Evolutionary conservation across 1,140 invertebrate species (phyloP), one percentile per base, ranked within the genome.

Genomic region (Bactericera cockerelli): DNA sequence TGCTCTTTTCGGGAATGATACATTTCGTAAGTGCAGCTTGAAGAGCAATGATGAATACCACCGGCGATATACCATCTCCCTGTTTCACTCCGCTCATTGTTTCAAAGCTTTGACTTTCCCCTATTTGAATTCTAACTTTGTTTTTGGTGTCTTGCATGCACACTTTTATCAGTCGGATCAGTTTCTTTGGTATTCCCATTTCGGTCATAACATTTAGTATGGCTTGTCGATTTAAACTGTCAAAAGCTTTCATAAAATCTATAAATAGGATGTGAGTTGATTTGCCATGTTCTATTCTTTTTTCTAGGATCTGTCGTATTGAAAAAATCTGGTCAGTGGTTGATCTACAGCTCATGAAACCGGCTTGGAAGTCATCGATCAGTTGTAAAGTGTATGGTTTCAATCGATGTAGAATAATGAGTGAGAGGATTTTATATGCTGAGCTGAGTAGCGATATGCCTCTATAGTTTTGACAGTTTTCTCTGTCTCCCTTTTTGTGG

Each of bases 171-270:
- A 57, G 26, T 4, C 31, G 3, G 2, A 57, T 16, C 21, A 31
- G 31, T 57, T 57, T 57, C 19, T 11, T 57, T 57, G 56, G 56
- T 26, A 57, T 31, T 11, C 56, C 19, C 13, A 57, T 28, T 57
- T 57, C 56, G 13, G 22, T 28, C 3, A 57, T 1, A 16, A 8
- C 56, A n/a, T 13, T 19, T 19, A 21, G 38, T 57, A 57, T 28
- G 28, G 22, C 89, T 89, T 36, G 16, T 19, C 60, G 57, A 16
- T 1, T 61, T 38, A 58, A 22, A 36, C 60, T 57, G 31, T 61
- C 56, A 53, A 36, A 61, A 13, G 60, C 56, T 49, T 61, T 36
- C 21, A 38, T 57, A 14, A 31, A 61, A 19, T 61, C 60, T 25
- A 58, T 36, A 36, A 58, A 61, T 25, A 58, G 56, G 16, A 53